phyloP scores from a whole-genome alignment of 2,888 invertebrate genomes.

The Ennomos fuscantarius region DNA sequence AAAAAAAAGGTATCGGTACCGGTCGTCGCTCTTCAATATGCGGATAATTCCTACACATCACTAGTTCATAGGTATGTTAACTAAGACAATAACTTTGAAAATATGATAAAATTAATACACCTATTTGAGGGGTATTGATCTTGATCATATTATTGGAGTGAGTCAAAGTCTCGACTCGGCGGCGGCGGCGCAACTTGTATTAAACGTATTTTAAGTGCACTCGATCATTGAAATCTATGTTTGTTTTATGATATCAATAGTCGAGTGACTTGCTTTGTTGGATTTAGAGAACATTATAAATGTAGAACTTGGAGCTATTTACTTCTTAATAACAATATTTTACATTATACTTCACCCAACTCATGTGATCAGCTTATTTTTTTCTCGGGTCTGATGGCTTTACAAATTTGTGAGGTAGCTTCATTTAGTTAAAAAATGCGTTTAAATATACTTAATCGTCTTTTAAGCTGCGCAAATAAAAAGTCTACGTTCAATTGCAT shows the following conservation, averaged over 20 bases:
- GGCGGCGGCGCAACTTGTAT: constrained; percentile 24
- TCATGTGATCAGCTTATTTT: not conserved
- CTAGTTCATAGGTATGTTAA: constrained; percentile 47
- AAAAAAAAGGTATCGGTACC: no score
- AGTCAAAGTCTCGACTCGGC: constrained; percentile 27
- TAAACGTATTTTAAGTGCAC: constrained; percentile 36
- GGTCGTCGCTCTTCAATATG: no score
- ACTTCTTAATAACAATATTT: not conserved
- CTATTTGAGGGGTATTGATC: constrained; percentile 46
- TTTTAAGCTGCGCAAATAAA: constrained; percentile 50
- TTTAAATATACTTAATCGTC: constrained; percentile 58
- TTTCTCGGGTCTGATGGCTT: not conserved
- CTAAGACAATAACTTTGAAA: constrained; percentile 60
- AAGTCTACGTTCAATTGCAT: constrained; percentile 22
- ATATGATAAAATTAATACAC: constrained; percentile 46
- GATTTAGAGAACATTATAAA: constrained; percentile 16
- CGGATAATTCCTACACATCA: not conserved
- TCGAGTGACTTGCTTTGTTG: constrained; percentile 19
- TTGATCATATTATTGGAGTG: constrained; percentile 29
- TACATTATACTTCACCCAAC: no score
- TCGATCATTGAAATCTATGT: constrained; percentile 36
- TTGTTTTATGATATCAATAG: constrained; percentile 34
- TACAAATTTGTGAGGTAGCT: not conserved
- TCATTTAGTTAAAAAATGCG: not conserved
- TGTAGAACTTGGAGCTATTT: constrained; percentile 11